Evolutionary conservation across 92 coral and sea anemone species (phyloP).

Genomic region (Phenganax subtilis): DNA sequence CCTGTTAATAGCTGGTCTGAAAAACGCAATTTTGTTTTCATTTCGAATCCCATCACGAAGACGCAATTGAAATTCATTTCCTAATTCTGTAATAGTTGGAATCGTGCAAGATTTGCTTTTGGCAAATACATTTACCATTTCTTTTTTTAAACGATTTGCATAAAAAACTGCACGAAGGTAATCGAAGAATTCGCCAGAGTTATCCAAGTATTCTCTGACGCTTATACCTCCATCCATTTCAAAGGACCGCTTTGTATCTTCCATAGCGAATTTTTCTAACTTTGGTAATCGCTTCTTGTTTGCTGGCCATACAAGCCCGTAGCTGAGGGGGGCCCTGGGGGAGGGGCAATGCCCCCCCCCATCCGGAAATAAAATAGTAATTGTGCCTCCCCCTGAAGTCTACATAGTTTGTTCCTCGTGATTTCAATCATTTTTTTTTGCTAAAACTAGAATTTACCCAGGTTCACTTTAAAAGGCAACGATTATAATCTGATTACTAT

Average conservation of each 20-base stretch:
- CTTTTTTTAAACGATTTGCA: not conserved
- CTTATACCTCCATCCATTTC: slow-evolving; percentile 13
- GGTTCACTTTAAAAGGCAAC: too few species aligned
- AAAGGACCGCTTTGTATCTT: slow-evolving; percentile 51
- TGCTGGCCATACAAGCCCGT: too few species aligned
- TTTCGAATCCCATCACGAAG: slow-evolving; percentile 53
- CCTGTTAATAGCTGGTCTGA: slow-evolving; percentile 53
- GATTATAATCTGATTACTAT: too few species aligned
- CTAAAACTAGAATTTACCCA: too few species aligned
- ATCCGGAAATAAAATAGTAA: too few species aligned
- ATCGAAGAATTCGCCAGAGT: slow-evolving; percentile 43
- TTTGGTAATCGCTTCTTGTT: not conserved
- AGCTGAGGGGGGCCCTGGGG: too few species aligned
- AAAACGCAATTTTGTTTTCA: slow-evolving; percentile 49
- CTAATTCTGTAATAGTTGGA: slow-evolving; percentile 41
- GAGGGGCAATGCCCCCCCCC: too few species aligned
- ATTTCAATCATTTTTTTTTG: too few species aligned
- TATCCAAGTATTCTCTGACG: slow-evolving; percentile 46
- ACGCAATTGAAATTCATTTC: slow-evolving; percentile 47
- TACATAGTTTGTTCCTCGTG: too few species aligned
- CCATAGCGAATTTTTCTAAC: slow-evolving; percentile 20
- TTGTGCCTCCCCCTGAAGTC: too few species aligned
- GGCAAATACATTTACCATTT: not conserved
- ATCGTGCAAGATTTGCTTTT: not conserved
- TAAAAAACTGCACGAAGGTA: slow-evolving; percentile 57